Evolutionary conservation across 2,888 invertebrate genomes (phyloP).

Genomic region (Epirrhoe tristata): DNA sequence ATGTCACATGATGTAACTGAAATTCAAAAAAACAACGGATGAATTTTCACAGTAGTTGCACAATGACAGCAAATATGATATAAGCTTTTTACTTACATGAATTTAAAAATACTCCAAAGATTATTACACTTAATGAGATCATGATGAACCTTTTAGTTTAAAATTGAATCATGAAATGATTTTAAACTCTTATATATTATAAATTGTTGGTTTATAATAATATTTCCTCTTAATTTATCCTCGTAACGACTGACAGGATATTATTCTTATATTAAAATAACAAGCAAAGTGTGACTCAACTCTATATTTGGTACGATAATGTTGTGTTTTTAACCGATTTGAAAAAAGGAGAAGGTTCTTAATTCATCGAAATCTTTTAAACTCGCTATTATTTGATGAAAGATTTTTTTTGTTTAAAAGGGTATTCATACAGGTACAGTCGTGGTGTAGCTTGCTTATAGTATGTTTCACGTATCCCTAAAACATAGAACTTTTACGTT

Average conservation of each 20-base stretch:
- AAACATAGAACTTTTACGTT: no score
- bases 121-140: not conserved
- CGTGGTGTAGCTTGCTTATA: no score
- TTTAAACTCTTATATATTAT: not conserved
- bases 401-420: no score
- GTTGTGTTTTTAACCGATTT: no score
- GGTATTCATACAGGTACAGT: no score
- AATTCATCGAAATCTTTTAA: no score
- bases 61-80: not conserved
- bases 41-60: not conserved
- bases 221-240: not conserved
- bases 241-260: not conserved
- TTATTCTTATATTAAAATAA: not conserved
- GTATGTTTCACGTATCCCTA: no score
- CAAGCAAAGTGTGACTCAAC: no score
- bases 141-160: not conserved
- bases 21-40: not conserved
- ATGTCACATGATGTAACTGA: not conserved
- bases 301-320: no score
- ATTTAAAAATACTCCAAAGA: not conserved
- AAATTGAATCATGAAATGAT: not conserved
- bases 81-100: not conserved
- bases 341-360: no score
- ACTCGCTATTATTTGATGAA: no score
- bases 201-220: not conserved